Evolutionary conservation across 2,797 vertebrate species (phyloP).

Genomic region (Sphenodon punctatus): DNA sequence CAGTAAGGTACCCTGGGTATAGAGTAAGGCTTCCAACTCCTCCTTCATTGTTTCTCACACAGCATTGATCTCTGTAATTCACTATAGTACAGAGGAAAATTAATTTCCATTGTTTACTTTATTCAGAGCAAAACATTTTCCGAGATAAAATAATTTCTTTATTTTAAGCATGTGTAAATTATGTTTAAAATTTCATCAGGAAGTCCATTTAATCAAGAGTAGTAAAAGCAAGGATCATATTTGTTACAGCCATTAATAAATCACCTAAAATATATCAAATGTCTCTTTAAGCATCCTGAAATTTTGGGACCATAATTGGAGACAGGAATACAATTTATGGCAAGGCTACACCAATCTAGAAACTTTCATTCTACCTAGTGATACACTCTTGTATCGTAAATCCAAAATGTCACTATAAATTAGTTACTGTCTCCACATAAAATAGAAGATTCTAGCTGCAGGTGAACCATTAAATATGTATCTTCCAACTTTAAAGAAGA

Average conservation of each 20-base stretch:
- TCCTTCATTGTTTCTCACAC: too few species aligned
- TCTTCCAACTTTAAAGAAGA: constrained; percentile 47
- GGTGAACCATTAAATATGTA: constrained; percentile 51
- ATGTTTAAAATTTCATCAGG: neutral
- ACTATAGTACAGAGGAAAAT: neutral
- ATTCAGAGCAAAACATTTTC: neutral
- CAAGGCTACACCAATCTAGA: neutral
- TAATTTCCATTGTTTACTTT: neutral
- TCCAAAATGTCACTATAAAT: constrained; percentile 49
- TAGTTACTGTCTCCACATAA: constrained; percentile 44
- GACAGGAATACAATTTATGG: constrained; percentile 18
- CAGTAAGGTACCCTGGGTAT: too few species aligned
- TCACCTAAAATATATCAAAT: constrained; percentile 4
- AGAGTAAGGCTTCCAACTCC: too few species aligned
- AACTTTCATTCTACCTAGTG: neutral
- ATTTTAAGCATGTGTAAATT: neutral
- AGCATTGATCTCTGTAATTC: too few species aligned
- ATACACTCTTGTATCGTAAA: constrained; percentile 7
- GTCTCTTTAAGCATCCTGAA: neutral
- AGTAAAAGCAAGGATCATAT: neutral
- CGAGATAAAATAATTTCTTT: neutral
- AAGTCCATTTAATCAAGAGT: neutral
- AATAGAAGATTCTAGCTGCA: constrained; percentile 43
- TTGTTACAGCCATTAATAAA: constrained; percentile 11
- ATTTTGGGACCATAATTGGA: constrained; percentile 22